Evolutionary conservation across 92 coral and sea anemone species (phyloP).

Genomic region (Heliopora coerulea): DNA sequence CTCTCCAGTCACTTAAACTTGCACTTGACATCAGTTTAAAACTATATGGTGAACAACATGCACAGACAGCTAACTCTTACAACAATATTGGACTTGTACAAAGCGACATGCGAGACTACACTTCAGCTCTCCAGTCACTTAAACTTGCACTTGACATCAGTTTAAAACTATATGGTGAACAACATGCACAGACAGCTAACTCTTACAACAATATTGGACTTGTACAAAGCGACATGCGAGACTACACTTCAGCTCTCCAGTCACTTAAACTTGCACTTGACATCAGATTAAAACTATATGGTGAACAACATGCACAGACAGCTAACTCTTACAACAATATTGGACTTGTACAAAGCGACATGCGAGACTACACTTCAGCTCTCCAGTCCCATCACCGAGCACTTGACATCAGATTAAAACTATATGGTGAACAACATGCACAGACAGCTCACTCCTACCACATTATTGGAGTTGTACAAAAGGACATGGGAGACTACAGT

Average conservation of each 20-base stretch:
- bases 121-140: neutral
- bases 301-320: neutral
- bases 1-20: neutral
- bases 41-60: slow-evolving; percentile 12
- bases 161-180: neutral
- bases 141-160: slow-evolving; percentile 14
- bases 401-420: slow-evolving; percentile 26
- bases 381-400: slow-evolving; percentile 9
- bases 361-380: slow-evolving; percentile 5
- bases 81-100: neutral
- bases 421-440: slow-evolving; percentile 13
- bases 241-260: neutral
- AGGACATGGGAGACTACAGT: neutral
- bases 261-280: neutral
- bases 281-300: slow-evolving; percentile 1
- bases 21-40: slow-evolving; percentile 8
- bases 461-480: neutral
- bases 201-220: too few species aligned
- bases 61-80: slow-evolving; percentile 8
- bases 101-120: neutral
- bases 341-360: neutral
- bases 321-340: neutral
- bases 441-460: slow-evolving; percentile 32
- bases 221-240: too few species aligned
- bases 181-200: neutral